Evolutionary conservation across 2,113 vertebrate genomes (phyloP), one percentile per base, ranked within the genome.

Genomic region (Plecturocebus donacophilus): DNA sequence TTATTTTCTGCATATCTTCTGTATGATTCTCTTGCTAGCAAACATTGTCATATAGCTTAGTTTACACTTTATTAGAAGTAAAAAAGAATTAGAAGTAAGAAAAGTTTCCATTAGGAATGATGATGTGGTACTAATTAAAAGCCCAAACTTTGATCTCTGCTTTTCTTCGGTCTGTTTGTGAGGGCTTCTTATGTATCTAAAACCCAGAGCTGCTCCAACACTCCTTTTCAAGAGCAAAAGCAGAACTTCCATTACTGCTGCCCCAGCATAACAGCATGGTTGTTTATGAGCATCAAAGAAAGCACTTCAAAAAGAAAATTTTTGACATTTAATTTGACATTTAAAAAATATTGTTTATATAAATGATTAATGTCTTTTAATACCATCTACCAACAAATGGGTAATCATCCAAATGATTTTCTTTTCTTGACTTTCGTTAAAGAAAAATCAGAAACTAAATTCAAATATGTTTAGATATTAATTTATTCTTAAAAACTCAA

Each of bases 401-500:
- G 3, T 52, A 91, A 49, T 68, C 66, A 76, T 66, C 8, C 70
- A 96, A 93, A 61, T 87, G 9, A 83, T 77, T 87, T 96, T 96
- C 42, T 56, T 94, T 91, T 85, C 47, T 40, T 95, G 45, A 77
- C 25, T 95, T 97, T 92, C 54, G 27, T 95, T 91, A 92, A 87
- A 68, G 76, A 79, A 93, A 95, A 96, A 42, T 40, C 49, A 70
- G 7, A 58, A 95, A 64, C 49, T 90, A 85, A 85, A 61, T 87
- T 92, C 81, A 35, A 92, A 52, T 70, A 38, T 91, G 70, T 25
- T 93, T 88, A 86, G 21, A 54, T 58, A 54, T 52, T 75, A 8
- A 87, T 92, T 92, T 94, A 49, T 77, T 92, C 64, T 94, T 8
- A 56, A 40, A 80, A 64, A 61, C 45, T n/a, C 13, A 85, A 76